Base-by-base conservation (phyloP, 2,888 invertebrate genomes). In the Caenorhabditis virilis region DNA sequence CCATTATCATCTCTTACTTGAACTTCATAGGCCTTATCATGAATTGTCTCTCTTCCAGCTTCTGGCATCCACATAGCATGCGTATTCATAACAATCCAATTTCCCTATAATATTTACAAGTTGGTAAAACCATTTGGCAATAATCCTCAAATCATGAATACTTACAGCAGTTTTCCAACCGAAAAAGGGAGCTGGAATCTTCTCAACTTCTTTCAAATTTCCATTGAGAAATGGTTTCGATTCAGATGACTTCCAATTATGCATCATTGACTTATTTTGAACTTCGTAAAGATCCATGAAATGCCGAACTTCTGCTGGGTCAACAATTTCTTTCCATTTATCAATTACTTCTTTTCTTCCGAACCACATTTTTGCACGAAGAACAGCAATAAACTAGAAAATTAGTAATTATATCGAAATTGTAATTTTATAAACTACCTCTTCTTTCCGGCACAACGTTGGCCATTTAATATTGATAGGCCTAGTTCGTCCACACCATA, bases 291-390 rank as follows among this genome's bases (percentile, higher is more conserved):
- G 46, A 49, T 80, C 80, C 33, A 74, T 56, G 43, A 74, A 80
- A 41, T 58, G 60, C 41, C 71, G 72, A 26, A 71, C 43, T 36
- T 76, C 71, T 0, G 72, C 80, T 3, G 80, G 79, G 22, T 64
- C 49, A 13, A 74, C 68, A 13, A 50, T 36, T 22, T 74, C 61
- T 13, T 60, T 43, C 65, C 66, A 72, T 11, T 55, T 49, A 3
- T 39, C 30, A 9, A 62, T 51, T 0, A 58, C 26, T 4, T 50
- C 51, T 1, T 45, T 38, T 2, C 54, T 42, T 11, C 79, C 79
- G 30, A 80, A 70, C 78, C 78, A 80, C 56, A 78, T 53, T 18
- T 66, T 70, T 11, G 72, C 69, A 46, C 78, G 79, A 1, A 80
- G 49, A 2, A 78, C 72, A 2, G 64, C 73, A 1, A 77, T 74